A percentile compares a stretch with the other conserved stretches of the same genome.
Conservation (phyloP, 2,888 invertebrate genomes). For the Scaptomyza caliginosa region DNA sequence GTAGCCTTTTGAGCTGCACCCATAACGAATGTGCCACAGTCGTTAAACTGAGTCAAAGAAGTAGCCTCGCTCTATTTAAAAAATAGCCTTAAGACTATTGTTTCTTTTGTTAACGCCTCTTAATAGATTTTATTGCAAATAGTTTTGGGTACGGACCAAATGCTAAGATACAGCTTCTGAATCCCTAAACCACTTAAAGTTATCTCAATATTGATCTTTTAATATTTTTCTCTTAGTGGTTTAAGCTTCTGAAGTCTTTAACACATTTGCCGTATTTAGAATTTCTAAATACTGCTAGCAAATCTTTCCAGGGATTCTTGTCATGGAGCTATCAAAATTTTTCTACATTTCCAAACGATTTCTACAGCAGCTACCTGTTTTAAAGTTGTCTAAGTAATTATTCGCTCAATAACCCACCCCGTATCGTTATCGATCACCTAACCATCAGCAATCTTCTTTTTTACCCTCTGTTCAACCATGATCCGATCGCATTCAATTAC, state of each 20-base stretch:
- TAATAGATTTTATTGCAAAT: constrained; percentile 72
- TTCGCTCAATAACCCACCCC: not conserved
- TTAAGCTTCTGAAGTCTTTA: not conserved
- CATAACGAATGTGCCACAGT: constrained; percentile 52
- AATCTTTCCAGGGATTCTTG: no score
- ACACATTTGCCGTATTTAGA: no score
- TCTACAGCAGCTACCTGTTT: not conserved
- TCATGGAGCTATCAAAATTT: no score
- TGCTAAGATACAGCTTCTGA: constrained; percentile 59
- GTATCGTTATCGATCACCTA: constrained; percentile 4
- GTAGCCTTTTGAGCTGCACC: constrained; percentile 53
- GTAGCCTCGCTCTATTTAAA: constrained; percentile 4
- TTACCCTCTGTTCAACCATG: not conserved
- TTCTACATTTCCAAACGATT: no score
- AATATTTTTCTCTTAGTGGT: not conserved
- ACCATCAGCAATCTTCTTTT: constrained; percentile 7
- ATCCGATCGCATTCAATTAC: constrained; percentile 35
- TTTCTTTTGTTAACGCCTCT: constrained; percentile 10
- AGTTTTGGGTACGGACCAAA: constrained; percentile 47
- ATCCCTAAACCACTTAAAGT: constrained; percentile 25
- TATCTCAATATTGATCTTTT: constrained; percentile 2
- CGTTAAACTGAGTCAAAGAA: constrained; percentile 40
- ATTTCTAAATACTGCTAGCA: no score
- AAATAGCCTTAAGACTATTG: constrained; percentile 25
- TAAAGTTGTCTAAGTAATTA: not conserved